Percentiles rank a stretch among this genome's conserved stretches.
Evolutionary conservation across 1,140 invertebrate species (phyloP).

Genomic region (Apis florea): DNA sequence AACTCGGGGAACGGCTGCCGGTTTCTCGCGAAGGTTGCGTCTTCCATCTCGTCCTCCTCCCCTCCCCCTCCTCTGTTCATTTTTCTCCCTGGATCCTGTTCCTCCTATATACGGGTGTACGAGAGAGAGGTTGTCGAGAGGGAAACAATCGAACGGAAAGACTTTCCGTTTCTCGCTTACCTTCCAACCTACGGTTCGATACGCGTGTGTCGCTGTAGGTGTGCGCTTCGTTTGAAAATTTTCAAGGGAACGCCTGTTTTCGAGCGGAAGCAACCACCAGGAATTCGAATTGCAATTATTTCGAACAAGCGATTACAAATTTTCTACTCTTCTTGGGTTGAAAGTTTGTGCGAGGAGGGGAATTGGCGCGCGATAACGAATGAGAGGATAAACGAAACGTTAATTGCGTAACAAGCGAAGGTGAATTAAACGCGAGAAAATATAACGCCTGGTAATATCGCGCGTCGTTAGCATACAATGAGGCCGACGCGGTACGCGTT

Average conservation of each 20-base stretch:
- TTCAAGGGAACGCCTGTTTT: no score
- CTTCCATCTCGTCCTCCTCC: slow-evolving; percentile 30
- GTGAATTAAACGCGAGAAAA: slow-evolving; percentile 11
- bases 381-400: slow-evolving; percentile 3
- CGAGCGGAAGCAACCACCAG: no score
- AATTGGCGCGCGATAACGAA: slow-evolving; percentile 9
- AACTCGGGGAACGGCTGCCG: slow-evolving; percentile 61
- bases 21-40: slow-evolving; percentile 53
- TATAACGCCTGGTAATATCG: no score
- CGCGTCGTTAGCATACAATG: slow-evolving; percentile 32
- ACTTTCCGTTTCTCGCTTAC: slow-evolving; percentile 11
- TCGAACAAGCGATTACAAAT: no score
- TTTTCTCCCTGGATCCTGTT: slow-evolving; percentile 54
- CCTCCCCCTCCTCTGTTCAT: not conserved
- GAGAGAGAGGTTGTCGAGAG: not conserved
- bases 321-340: no score
- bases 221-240: no score
- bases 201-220: no score
- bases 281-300: no score
- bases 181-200: no score
- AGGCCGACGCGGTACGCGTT: not conserved
- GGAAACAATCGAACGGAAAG: slow-evolving; percentile 16
- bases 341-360: not conserved
- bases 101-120: not conserved
- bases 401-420: slow-evolving; percentile 3